phyloP scores from a whole-genome alignment of 2,113 vertebrate genomes.

The Clinocottus analis region DNA sequence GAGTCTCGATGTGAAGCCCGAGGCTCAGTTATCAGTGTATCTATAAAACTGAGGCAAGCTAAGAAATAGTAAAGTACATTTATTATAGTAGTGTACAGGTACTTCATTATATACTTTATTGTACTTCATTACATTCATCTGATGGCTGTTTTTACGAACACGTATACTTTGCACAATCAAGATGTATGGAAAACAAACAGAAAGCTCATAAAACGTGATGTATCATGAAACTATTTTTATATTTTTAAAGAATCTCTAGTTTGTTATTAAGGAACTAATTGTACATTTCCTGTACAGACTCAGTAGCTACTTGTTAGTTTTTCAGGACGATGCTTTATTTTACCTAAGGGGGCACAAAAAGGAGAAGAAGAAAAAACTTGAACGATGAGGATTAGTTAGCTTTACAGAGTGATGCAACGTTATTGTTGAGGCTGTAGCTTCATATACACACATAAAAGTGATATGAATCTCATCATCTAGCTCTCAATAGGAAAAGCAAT shows the following conservation, averaged over 20 bases:
- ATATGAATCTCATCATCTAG: background rate
- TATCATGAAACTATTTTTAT: background rate
- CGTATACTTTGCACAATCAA: background rate
- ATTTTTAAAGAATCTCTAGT: background rate
- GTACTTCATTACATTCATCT: slow-evolving; percentile 18
- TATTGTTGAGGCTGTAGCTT: slow-evolving; percentile 1
- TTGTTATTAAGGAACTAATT: background rate
- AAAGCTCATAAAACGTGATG: background rate
- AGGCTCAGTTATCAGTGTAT: slow-evolving; percentile 19
- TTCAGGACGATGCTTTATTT: background rate
- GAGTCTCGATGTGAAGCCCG: slow-evolving; percentile 46
- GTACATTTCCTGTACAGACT: background rate
- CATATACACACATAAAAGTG: background rate
- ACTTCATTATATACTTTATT: slow-evolving; percentile 9
- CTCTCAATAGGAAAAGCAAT: background rate
- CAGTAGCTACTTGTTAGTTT: background rate
- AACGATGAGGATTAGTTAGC: background rate
- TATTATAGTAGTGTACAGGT: background rate
- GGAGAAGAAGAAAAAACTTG: too few species aligned
- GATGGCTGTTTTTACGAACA: slow-evolving; percentile 13
- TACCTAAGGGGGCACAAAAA: background rate
- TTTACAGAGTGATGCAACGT: background rate
- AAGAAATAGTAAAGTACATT: slow-evolving; percentile 2
- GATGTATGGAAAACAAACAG: slow-evolving; percentile 22
- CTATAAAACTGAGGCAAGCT: slow-evolving; percentile 30